Evolutionary conservation across 2,797 vertebrate species (phyloP).

Genomic region (Cossypha niveicapilla): DNA sequence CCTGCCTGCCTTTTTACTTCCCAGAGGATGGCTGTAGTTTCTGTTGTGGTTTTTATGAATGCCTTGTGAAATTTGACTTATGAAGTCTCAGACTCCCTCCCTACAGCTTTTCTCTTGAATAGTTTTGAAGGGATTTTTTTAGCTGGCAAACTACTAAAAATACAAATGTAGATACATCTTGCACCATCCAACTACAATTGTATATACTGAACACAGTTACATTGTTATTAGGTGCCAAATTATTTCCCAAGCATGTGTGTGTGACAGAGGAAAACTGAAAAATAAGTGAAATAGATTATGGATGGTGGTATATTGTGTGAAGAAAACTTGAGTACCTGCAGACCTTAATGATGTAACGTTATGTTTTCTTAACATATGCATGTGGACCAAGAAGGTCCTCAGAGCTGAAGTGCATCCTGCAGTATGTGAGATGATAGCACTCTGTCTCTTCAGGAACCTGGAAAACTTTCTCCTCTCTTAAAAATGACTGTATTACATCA

Average conservation of each 20-base stretch:
- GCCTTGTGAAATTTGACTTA: not conserved
- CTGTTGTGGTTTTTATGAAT: not conserved
- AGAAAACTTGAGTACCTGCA: not conserved
- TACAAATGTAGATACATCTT: not conserved
- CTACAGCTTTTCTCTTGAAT: not conserved
- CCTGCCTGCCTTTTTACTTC: not conserved
- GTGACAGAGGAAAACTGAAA: not conserved
- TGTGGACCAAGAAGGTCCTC: not conserved
- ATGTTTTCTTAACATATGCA: accelerated
- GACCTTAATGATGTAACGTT: accelerated
- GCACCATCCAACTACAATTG: not conserved
- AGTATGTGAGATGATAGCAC: not conserved
- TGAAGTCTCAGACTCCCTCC: not conserved
- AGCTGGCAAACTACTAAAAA: not conserved
- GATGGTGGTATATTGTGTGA: not conserved
- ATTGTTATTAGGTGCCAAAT: not conserved
- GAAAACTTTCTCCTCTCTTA: not conserved
- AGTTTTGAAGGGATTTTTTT: not conserved
- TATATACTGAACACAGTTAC: not conserved
- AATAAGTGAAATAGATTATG: not conserved
- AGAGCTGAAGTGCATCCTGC: not conserved
- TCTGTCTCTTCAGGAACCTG: not conserved
- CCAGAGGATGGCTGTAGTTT: not conserved
- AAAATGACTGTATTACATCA: not conserved
- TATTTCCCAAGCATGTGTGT: not conserved